Evolutionary conservation across 2,888 invertebrate species (phyloP), one percentile per base, ranked within the genome.

Genomic region (Diabrotica balteata): DNA sequence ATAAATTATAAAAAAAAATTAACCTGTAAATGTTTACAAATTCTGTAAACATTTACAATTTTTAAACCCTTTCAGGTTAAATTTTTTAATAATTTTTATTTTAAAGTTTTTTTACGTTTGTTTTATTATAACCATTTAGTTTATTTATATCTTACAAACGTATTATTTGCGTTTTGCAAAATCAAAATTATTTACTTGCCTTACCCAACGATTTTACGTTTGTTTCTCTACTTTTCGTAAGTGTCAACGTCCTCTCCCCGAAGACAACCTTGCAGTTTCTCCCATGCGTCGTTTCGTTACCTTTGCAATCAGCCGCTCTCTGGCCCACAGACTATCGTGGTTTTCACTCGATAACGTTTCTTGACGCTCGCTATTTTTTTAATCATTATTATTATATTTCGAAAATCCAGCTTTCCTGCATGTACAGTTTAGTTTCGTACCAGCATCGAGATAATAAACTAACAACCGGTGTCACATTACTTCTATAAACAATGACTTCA

Each of bases 281-380:
- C 11, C 42, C 47, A 47, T 47, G 47, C 47, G 47, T 42, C 54
- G 5, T 10, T 9, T 54, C 10, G 42, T 7, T 43, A 8, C 5
- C 11, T 54, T 22, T 53, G 17, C 8, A 32, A 4, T 54, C 9
- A 47, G 1, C 10, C 47, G 7, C 9, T 7, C 32, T n/a, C 51
- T 59, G 47, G 64, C 68, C 52, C 68, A 58, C 58, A n/a, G 58
- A 59, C 68, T 68, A 68, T 43, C 44, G 9, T 54, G 59, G 53
- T 47, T 51, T 69, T 67, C 69, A 17, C 63, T 59, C 47, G 55
- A 45, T 63, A 61, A 64, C 71, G 68, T 59, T 66, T 61, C 62
- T 68, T 66, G 52, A 62, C 71, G 71, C 54, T 43, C 55, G 62
- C 45, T 64, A 32, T 63, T 71, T 68, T 65, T 59, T 46, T 50